Evolutionary conservation across 1,140 invertebrate genomes (phyloP).

Genomic region (Platorchestia sp.): DNA sequence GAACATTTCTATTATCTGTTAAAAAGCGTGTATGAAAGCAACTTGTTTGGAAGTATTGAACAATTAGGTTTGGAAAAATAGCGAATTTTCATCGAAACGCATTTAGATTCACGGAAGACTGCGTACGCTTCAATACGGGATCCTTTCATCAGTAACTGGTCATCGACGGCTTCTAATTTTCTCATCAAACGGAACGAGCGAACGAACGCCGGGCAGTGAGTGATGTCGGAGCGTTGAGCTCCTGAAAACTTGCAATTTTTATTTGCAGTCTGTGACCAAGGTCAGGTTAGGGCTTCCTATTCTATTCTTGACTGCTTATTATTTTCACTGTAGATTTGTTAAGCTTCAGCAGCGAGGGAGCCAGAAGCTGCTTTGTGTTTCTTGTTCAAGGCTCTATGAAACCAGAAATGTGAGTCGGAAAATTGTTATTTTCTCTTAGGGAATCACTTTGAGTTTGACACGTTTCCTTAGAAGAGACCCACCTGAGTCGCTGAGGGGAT

Average conservation of each 20-base stretch:
- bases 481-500: too few species aligned
- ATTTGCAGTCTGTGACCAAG: not conserved
- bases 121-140: not conserved
- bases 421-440: too few species aligned
- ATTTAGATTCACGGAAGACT: not conserved
- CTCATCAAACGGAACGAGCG: not conserved
- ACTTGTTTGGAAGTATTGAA: not conserved
- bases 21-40: not conserved
- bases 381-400: too few species aligned
- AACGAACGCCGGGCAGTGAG: not conserved
- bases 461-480: too few species aligned
- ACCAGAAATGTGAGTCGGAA: too few species aligned
- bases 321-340: not conserved
- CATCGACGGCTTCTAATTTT: constrained; percentile 7
- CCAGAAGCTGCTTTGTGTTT: too few species aligned
- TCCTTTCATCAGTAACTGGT: not conserved
- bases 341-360: too few species aligned
- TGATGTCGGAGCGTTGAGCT: not conserved
- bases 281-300: not conserved
- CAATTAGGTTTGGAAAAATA: not conserved
- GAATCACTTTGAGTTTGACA: too few species aligned
- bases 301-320: not conserved
- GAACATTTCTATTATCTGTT: not conserved
- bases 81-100: not conserved
- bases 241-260: not conserved